Base-by-base conservation (phyloP, 2,797 vertebrate genomes). In the Pseudopleuronectes americanus region DNA sequence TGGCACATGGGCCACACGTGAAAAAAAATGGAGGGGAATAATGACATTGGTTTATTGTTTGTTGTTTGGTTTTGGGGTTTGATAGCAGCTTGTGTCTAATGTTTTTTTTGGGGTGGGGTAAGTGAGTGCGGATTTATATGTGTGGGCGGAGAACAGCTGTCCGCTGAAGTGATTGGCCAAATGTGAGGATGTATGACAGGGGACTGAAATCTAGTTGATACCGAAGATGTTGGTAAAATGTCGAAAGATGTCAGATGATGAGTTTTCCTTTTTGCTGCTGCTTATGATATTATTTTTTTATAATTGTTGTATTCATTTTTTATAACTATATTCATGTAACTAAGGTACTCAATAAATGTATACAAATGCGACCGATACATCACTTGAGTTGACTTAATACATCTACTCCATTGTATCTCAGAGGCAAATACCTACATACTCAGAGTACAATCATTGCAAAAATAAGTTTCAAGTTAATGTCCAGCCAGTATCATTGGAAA, bases 11-110 rank as follows among this genome's bases (percentile, higher is more conserved):
- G 57, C 33, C 21, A 38, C 56, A 17, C 21, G 24, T 47, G 49
- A 9, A 3, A 26, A 4, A 31, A 70, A 68, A 74, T 26, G 22
- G 49, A 45, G 22, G n/a, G 49, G 41, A 47, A 57, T 1, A 45
- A 55, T 52, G 52, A 65, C n/a, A 56, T 41, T 72, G 68, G 45
- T 70, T 80, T 72, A 23, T 66, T 76, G 67, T 76, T 74, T 85
- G 71, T 74, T 79, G 1, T 33, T 70, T 53, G 10, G 69, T 41
- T 61, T 52, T 55, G 52, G 54, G 2, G 47, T 54, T 57, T n/a
- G 48, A 43, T 59, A 38, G 17, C 52, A 61, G 60, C 59, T 48
- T 56, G 59, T 22, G 60, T 59, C 53, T 74, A 60, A 63, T 52
- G 59, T 48, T 74, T 21, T 61, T 48, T 75, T n/a, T n/a, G n/a